Conservation (phyloP, 2,888 invertebrate genomes). For the Nomada fabriciana region DNA sequence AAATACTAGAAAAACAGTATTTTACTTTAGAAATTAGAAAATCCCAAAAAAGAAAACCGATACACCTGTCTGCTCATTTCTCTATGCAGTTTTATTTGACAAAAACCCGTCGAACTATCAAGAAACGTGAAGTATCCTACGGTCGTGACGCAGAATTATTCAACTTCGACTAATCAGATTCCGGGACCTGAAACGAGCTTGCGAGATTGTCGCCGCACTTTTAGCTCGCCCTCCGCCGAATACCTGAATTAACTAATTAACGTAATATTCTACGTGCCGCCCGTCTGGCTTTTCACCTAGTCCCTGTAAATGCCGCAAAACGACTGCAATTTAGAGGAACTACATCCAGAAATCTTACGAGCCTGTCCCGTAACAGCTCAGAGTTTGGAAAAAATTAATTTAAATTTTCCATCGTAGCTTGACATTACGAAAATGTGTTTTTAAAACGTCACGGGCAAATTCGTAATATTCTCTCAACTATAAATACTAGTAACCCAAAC, state of each 20-base stretch:
- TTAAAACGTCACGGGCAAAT: no score
- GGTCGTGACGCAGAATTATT: background rate
- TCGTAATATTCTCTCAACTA: no score
- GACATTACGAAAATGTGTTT: no score
- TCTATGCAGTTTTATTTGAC: no score
- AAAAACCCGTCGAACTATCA: no score
- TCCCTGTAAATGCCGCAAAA: background rate
- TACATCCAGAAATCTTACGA: background rate
- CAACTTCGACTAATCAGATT: conserved; percentile 3
- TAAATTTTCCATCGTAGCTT: no score
- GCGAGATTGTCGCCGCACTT: background rate
- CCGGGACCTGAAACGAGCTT: background rate
- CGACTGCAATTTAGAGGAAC: conserved; percentile 2
- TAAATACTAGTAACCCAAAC: background rate
- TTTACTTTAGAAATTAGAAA: no score
- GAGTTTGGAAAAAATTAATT: no score
- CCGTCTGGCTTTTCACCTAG: conserved; percentile 2
- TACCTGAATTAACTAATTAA: conserved; percentile 31
- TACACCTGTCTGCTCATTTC: no score
- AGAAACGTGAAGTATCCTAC: background rate
- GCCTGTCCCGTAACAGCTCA: background rate
- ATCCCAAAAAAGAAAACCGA: no score
- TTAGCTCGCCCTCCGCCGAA: conserved; percentile 10
- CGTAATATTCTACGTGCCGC: conserved; percentile 16
- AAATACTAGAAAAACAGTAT: no score